A percentile compares a stretch with the other conserved stretches of the same genome.
phyloP scores from a whole-genome alignment of 64 coral and sea anemone genomes.

The Pocillopora damicornis region DNA sequence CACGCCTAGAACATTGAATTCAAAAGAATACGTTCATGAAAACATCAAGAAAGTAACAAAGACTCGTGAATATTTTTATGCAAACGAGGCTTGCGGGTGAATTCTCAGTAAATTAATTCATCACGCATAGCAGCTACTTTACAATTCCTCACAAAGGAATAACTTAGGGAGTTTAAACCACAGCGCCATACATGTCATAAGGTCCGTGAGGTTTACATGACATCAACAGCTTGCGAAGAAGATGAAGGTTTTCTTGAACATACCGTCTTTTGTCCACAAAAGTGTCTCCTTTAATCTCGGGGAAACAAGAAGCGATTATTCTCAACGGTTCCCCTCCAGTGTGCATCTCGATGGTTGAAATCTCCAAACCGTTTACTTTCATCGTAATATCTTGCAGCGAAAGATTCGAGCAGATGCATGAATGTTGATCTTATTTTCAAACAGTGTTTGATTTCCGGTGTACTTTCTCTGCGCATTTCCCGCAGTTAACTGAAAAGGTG shows the following conservation, averaged over 20 bases:
- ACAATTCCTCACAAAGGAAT: too few relatives aligned
- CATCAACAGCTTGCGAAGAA: conserved; percentile 72
- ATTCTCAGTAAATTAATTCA: too few relatives aligned
- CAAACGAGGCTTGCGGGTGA: too few relatives aligned
- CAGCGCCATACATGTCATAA: conserved; percentile 79
- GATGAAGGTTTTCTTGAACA: conserved; percentile 56
- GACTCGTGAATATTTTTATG: too few relatives aligned
- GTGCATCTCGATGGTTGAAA: conserved; percentile 73
- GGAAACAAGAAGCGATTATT: conserved; percentile 67
- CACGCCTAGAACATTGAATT: too few relatives aligned
- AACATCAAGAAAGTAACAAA: too few relatives aligned
- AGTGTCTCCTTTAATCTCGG: conserved; percentile 65
- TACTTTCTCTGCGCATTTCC: background rate
- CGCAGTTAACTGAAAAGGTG: background rate
- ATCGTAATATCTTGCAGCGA: background rate
- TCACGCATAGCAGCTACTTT: too few relatives aligned
- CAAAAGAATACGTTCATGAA: too few relatives aligned
- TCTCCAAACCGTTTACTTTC: conserved; percentile 27
- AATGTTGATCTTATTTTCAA: background rate
- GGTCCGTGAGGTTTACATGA: conserved; percentile 80
- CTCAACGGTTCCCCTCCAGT: conserved; percentile 63
- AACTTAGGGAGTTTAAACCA: too few relatives aligned
- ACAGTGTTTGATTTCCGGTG: background rate
- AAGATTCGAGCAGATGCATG: background rate
- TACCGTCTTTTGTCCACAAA: conserved; percentile 66